phyloP scores from a whole-genome alignment of 2,797 vertebrate species.

The Aratinga solstitialis region DNA sequence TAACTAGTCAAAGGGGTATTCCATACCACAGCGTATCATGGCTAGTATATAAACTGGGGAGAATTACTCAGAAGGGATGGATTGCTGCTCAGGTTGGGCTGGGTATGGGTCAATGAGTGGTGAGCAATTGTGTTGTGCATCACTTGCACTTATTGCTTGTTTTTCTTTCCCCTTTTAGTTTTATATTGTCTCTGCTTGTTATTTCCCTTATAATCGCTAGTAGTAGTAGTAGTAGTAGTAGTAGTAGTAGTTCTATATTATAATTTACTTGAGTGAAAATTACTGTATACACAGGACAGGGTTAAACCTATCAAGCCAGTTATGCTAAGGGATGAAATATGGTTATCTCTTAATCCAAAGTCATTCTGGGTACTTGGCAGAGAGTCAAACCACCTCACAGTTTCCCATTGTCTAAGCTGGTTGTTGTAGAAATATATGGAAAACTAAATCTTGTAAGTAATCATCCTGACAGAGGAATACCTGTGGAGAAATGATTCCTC shows the following conservation, averaged over 20 bases:
- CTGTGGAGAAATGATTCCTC: neutral
- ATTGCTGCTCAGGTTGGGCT: neutral
- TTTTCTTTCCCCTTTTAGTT: neutral
- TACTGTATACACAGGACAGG: neutral
- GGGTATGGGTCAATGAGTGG: neutral
- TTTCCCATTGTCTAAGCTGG: neutral
- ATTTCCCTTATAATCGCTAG: neutral
- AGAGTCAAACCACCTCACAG: neutral
- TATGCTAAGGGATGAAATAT: neutral
- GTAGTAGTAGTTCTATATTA: neutral
- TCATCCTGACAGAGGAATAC: neutral
- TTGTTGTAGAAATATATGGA: neutral
- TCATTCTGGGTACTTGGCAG: neutral
- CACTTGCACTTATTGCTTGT: neutral
- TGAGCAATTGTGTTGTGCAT: neutral
- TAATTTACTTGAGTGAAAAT: neutral
- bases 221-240: accelerated
- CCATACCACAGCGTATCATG: neutral
- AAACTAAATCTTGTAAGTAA: conserved; percentile 5
- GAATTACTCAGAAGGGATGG: neutral
- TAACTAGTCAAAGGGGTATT: neutral
- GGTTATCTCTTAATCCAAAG: neutral
- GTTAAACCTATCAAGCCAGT: neutral
- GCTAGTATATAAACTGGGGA: neutral
- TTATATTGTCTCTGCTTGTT: neutral